Base-by-base conservation (phyloP, 2,888 invertebrate species). In the Thecophora atra region DNA sequence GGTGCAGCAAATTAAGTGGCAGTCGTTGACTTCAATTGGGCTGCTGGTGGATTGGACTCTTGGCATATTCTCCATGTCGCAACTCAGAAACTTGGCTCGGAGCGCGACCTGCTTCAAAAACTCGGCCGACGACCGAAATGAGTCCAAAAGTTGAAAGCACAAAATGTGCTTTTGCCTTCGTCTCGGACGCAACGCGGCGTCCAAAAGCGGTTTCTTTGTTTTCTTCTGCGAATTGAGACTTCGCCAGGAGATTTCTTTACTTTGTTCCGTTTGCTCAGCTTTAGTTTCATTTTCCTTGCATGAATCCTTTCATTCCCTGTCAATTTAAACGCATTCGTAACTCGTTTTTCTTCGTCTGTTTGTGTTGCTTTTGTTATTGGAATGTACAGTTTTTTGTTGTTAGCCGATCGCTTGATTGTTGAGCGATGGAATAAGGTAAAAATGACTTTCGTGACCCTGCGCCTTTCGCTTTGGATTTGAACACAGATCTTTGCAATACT, bases 101-200 rank as follows among this genome's bases (percentile, higher is more conserved):
- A 15, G 58, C 47, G 58, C 58, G 26, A 58, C 42, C 28, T n/a
- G 28, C n/a, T n/a, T n/a, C 26, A 13, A 58, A 42, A 58, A 52
- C 17, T 58, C 30, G 52, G 47, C 64, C 64, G 47, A 47, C 44
- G 24, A 64, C 47, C 47, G 28, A 64, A 64, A 64, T 26, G 47
- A 64, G 64, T 64, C 44, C 64, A 26, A 64, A 44, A 44, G 64
- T 64, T 64, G 64, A 47, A 47, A 64, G 64, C 26, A 47, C 64
- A 44, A 64, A 64, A 64, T 60, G 47, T 17, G 19, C 8, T 58
- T 54, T 54, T 64, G 19, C 24, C 26, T 64, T 64, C 58, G 24
- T 21, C 11, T 17, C 28, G 58, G 58, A 28, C 58, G 21, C n/a
- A n/a, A 7, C 24, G 8, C 58, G 24, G 28, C 28, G 26, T 54